Base-by-base conservation (phyloP, 2,113 vertebrate species). In the Ranitomeya imitator region DNA sequence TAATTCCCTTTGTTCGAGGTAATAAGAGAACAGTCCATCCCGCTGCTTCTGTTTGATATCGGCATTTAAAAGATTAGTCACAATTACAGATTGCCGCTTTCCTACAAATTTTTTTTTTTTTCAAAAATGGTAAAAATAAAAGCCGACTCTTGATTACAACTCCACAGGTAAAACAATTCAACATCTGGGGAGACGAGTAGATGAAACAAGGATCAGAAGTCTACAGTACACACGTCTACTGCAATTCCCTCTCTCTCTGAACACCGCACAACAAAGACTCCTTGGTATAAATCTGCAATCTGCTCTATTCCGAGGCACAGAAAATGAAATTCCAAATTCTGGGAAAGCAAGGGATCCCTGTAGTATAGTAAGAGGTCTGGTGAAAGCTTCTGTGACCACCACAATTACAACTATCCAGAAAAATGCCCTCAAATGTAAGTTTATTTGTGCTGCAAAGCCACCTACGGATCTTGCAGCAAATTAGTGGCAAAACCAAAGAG, bases 1-100 rank as follows among this genome's bases (percentile, higher is more conserved):
- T 86, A 51, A 89, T 91, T 91, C 89, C 78, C 89, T 90, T 90
- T 92, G 90, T 90, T 92, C 90, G 91, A 92, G 92, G 93, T 91
- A 92, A 91, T 91, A 89, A 92, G 90, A 93, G 85, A 90, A 91
- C 89, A 89, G 69, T 91, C 59, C 0, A 0, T 60, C 92, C 88
- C n/a, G 57, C 89, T 91, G 91, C 26, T 87, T 91, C 65, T 83
- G 90, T 90, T 82, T 90, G 74, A 88, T 79, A 90, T 73, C 83
- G 79, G 60, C 86, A 88, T 85, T 91, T 91, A 90, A 91, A 92
- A 85, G 83, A 91, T 86, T 88, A 90, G 87, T 91, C 86, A 91
- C 91, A 90, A 91, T 81, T 89, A 92, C 88, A 86, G 85, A 89
- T 91, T 90, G 88, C 87, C 86, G 74, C 85, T 80, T 60, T 73